Evolutionary conservation across 2,113 vertebrate genomes (phyloP).

Genomic region (Vicugna pacos): DNA sequence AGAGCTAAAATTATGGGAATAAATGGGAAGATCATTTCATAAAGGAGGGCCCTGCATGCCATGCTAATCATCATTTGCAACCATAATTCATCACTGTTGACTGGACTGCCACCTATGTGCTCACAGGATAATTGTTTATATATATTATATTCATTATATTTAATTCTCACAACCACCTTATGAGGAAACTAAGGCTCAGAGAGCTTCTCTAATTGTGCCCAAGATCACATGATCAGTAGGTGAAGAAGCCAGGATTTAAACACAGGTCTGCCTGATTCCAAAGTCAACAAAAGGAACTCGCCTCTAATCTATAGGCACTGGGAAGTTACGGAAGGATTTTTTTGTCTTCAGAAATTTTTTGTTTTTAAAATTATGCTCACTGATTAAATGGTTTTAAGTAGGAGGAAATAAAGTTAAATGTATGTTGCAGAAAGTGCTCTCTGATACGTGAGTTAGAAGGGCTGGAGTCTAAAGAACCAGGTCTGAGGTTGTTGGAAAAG

Average conservation of each 20-base stretch:
- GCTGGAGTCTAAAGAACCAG: background rate
- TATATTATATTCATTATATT: background rate
- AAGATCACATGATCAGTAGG: background rate
- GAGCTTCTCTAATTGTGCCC: background rate
- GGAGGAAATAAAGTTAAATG: background rate
- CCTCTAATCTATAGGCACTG: background rate
- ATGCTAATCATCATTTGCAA: background rate
- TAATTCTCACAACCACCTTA: background rate
- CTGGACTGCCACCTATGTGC: background rate
- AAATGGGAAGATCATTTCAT: background rate
- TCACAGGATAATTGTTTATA: background rate
- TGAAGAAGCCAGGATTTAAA: background rate
- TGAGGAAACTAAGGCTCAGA: background rate
- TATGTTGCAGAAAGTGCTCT: background rate
- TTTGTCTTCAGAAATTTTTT: background rate
- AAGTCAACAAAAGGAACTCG: background rate
- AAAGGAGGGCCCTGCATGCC: background rate
- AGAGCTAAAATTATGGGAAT: background rate
- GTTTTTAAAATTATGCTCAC: background rate
- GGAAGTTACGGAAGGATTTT: background rate
- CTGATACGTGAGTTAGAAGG: background rate
- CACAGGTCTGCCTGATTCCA: background rate
- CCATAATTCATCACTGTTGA: background rate
- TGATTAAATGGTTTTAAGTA: conserved; percentile 15
- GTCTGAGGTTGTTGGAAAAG: background rate